phyloP scores from a whole-genome alignment of 2,113 vertebrate genomes.

The Pontoporia blainvillei region DNA sequence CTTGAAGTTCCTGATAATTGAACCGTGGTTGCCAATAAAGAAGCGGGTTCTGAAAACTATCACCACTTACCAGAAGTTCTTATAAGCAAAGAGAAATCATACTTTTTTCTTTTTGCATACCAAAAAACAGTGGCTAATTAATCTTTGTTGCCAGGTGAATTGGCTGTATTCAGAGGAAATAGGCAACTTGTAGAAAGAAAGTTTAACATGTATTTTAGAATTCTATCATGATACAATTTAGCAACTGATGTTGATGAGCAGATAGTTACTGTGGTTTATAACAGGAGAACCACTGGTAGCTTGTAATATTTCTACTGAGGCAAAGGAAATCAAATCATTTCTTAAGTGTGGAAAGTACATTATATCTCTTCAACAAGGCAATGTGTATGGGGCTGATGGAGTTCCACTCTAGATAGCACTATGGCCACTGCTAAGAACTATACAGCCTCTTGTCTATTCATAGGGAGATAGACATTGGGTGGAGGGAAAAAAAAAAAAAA shows the following conservation, averaged over 20 bases:
- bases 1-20: neutral
- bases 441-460: neutral
- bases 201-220: neutral
- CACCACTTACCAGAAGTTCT: neutral
- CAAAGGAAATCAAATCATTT: constrained; percentile 14
- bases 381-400: neutral
- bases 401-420: neutral
- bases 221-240: neutral
- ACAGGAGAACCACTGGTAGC: neutral
- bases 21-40: neutral
- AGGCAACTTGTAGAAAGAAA: neutral
- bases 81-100: neutral
- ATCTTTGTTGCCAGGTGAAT: constrained; percentile 34
- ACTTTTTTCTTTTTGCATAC: neutral
- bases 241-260: neutral
- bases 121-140: constrained; percentile 1
- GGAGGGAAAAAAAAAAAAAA: neutral
- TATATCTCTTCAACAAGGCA: neutral
- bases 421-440: neutral
- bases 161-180: constrained; percentile 21
- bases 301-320: neutral
- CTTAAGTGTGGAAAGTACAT: neutral
- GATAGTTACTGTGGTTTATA: neutral
- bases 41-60: constrained; percentile 8
- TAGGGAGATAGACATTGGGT: neutral